Percentiles rank a stretch among this genome's conserved stretches.
These are phyloP conservation scores for Megaceryle torquata DNA, from an alignment of 2,113 vertebrate species.

Conservation along the genomic window DNA sequence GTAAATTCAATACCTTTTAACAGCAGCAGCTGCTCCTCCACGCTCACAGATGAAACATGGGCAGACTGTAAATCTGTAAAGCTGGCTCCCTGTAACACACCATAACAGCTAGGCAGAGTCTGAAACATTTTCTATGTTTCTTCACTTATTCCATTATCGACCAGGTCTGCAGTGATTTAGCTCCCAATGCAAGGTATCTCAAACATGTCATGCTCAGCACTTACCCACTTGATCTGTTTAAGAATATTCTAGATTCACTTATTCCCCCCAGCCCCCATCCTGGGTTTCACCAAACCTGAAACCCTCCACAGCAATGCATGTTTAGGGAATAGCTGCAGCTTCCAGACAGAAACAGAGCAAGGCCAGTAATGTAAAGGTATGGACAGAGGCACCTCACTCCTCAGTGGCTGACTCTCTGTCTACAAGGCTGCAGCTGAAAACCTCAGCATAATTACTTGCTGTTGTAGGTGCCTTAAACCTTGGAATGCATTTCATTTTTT, in stretches of 20 bases:
- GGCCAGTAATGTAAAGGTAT: neutral
- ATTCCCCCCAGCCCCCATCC: rapidly evolving
- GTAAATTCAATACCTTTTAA: neutral
- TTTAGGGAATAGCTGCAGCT: neutral
- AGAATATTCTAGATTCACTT: neutral
- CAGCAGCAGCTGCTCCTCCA: neutral
- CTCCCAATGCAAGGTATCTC: neutral
- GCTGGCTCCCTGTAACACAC: neutral
- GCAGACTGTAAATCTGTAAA: neutral
- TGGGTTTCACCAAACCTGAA: neutral
- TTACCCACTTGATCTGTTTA: neutral
- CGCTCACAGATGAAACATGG: rapidly evolving
- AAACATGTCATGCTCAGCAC: neutral
- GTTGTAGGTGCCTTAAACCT: neutral
- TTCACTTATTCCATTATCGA: neutral
- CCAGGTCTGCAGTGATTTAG: neutral
- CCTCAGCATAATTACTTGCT: neutral
- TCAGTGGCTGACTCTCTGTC: neutral
- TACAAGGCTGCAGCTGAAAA: neutral
- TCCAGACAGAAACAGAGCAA: neutral
- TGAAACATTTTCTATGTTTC: neutral
- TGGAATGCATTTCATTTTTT: neutral
- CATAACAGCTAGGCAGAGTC: neutral
- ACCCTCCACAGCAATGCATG: neutral
- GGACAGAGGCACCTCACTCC: neutral